Evolutionary conservation across 1,140 invertebrate species (phyloP).

Genomic region (Brachionus angularis): DNA sequence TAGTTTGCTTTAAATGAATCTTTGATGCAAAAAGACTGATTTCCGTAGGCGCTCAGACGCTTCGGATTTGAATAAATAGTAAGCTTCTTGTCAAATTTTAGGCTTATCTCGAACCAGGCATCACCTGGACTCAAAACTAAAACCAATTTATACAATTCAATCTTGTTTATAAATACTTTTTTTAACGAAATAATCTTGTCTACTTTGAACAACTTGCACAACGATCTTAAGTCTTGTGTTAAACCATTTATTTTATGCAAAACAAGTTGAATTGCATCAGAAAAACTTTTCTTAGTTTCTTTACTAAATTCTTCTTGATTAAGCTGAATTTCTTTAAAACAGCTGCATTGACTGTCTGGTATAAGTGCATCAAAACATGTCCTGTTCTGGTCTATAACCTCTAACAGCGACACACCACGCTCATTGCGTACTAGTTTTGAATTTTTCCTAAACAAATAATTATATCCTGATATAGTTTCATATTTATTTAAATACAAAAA

Average conservation of each 20-base stretch:
- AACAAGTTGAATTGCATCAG: not conserved
- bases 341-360: not conserved
- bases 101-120: conserved; percentile 9
- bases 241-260: not conserved
- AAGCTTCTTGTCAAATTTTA: conserved; percentile 1
- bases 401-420: conserved; percentile 1
- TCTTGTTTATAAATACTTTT: not conserved
- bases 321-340: not conserved
- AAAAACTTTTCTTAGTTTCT: not conserved
- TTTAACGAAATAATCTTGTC: not conserved
- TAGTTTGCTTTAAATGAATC: not conserved
- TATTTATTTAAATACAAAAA: not conserved
- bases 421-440: not conserved
- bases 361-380: not conserved
- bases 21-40: not conserved
- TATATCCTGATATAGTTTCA: not conserved
- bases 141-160: not conserved
- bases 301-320: not conserved
- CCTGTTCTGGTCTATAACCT: not conserved
- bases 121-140: conserved; percentile 1
- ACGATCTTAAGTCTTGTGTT: not conserved
- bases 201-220: not conserved
- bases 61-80: not conserved
- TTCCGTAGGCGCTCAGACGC: conserved; percentile 14
- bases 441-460: not conserved